These are phyloP conservation scores for Drosophila sturtevanti DNA, from an alignment of 1,140 invertebrate species.

Conservation along the genomic window DNA sequence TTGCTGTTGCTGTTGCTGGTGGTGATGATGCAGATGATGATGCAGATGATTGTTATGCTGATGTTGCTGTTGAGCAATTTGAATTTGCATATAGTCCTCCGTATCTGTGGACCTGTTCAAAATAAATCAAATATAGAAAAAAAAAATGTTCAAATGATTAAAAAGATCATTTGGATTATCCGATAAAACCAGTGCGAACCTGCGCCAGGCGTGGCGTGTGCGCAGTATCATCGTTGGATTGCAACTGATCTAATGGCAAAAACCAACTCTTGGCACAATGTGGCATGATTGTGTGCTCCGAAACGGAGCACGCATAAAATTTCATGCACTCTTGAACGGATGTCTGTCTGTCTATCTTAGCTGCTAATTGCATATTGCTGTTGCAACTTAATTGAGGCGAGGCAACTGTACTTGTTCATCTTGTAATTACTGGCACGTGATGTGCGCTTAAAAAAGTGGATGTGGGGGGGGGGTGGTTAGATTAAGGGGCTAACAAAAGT, in stretches of 20 bases:
- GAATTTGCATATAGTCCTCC: slow-evolving; percentile 82
- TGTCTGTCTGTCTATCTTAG: slow-evolving; percentile 19
- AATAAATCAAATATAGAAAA: not conserved
- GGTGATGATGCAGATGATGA: slow-evolving; percentile 55
- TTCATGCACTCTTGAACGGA: slow-evolving; percentile 75
- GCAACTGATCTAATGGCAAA: slow-evolving; percentile 53
- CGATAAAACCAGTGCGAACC: slow-evolving; percentile 37
- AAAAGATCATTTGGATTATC: not conserved
- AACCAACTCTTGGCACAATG: slow-evolving; percentile 17
- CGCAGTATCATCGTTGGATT: slow-evolving; percentile 76
- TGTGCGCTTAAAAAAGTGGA: slow-evolving; percentile 40
- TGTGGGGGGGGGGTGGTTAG: not conserved
- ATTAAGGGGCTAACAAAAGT: not conserved
- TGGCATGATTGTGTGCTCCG: slow-evolving; percentile 25
- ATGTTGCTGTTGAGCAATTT: slow-evolving; percentile 70
- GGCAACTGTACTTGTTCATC: slow-evolving; percentile 66
- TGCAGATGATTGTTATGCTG: slow-evolving; percentile 49
- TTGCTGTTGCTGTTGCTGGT: slow-evolving; percentile 82
- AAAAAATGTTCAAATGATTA: slow-evolving; percentile 22
- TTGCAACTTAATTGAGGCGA: slow-evolving; percentile 59
- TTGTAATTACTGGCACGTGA: slow-evolving; percentile 75
- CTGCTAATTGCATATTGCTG: slow-evolving; percentile 49
- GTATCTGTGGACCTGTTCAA: slow-evolving; percentile 77
- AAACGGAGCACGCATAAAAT: slow-evolving; percentile 79
- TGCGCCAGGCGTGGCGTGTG: slow-evolving; percentile 77